Evolutionary conservation across 2,113 vertebrate genomes (phyloP).

Genomic region (Ptilorrhoa leucosticta): DNA sequence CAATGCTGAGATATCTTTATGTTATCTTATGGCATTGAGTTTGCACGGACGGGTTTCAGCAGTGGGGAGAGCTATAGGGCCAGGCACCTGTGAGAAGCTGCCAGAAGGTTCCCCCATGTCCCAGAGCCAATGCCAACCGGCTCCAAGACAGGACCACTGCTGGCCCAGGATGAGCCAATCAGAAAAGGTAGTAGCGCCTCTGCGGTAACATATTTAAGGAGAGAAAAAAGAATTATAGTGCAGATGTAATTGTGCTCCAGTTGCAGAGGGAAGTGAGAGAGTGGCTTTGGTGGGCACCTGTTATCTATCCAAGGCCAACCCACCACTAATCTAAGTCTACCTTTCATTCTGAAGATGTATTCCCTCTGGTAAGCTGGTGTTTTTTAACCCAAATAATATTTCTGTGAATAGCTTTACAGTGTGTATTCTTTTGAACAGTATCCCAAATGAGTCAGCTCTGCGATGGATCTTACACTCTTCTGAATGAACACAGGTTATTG

Average conservation of each 20-base stretch:
- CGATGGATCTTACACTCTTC: not conserved
- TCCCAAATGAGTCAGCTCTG: not conserved
- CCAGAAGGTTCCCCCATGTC: too few relatives aligned
- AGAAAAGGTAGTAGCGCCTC: not conserved
- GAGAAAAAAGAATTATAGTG: not conserved
- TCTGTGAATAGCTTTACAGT: not conserved
- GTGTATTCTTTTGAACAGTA: not conserved
- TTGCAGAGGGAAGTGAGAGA: not conserved
- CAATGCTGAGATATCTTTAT: not conserved
- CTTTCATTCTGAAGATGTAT: not conserved
- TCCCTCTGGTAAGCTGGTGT: not conserved
- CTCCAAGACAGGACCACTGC: not conserved
- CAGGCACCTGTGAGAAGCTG: accelerated
- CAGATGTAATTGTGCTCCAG: not conserved
- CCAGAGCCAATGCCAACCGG: accelerated
- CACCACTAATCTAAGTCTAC: not conserved
- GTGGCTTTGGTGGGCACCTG: not conserved
- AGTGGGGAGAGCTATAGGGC: not conserved
- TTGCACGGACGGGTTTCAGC: not conserved
- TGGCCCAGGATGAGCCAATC: not conserved
- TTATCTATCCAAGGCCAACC: not conserved
- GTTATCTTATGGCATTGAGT: not conserved
- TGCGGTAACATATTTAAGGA: not conserved
- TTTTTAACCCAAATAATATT: not conserved
- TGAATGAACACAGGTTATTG: not conserved